Evolutionary conservation across 1,140 invertebrate genomes (phyloP).

Genomic region (Aphaenogaster ashmeadi): DNA sequence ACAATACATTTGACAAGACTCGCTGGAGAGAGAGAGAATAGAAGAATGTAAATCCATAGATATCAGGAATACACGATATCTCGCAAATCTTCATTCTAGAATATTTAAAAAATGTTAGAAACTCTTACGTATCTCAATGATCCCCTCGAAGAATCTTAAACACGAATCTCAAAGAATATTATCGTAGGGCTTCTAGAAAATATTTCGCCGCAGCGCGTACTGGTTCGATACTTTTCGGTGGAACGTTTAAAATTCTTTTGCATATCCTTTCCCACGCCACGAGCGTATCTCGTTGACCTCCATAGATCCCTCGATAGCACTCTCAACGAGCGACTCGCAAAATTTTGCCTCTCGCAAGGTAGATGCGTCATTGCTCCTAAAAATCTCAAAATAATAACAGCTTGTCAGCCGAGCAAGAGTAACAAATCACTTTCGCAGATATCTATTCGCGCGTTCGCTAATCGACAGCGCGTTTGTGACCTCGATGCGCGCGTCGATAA

Average conservation of each 20-base stretch:
- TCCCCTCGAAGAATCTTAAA: neutral
- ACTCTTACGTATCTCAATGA: neutral
- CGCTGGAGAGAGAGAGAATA: neutral
- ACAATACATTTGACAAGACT: conserved; percentile 1
- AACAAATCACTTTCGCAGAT: conserved; percentile 53
- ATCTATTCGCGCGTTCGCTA: conserved; percentile 3
- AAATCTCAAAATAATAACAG: conserved; percentile 41
- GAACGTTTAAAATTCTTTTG: conserved; percentile 36
- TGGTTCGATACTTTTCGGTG: conserved; percentile 1
- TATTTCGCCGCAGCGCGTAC: neutral
- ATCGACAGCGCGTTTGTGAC: conserved; percentile 63
- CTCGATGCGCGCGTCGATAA: conserved; percentile 75
- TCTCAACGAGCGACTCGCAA: conserved; percentile 2
- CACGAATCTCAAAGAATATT: neutral
- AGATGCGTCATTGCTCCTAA: conserved; percentile 8
- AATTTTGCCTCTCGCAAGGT: conserved; percentile 20
- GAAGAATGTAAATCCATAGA: neutral
- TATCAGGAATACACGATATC: neutral
- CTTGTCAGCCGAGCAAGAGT: neutral
- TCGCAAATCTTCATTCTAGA: neutral
- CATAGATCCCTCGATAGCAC: conserved; percentile 11
- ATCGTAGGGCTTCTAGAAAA: neutral
- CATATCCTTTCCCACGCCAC: conserved; percentile 36
- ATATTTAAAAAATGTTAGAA: neutral
- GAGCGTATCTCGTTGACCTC: conserved; percentile 21